Base-by-base conservation (phyloP, 2,797 vertebrate genomes). In the Helicolenus hilgendorfi region DNA sequence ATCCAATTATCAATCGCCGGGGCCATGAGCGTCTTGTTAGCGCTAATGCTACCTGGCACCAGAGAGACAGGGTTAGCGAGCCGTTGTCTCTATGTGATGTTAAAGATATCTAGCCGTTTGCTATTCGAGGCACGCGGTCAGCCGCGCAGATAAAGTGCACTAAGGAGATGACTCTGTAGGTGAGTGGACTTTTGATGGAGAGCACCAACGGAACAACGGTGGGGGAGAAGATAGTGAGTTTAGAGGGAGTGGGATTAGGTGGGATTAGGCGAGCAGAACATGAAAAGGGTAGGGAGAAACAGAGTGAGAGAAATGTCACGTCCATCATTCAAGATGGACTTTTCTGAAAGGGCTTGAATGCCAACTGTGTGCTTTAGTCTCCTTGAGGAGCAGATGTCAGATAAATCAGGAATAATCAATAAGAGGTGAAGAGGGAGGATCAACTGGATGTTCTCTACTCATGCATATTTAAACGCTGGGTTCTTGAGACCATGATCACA, bases 1-100 rank as follows among this genome's bases (percentile, higher is more conserved):
- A 64, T 91, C 92, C 92, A 95, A 91, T 95, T 92, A 95, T 95
- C 90, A 94, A 91, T 91, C 35, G 75, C 72, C 74, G 65, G 85
- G 72, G 81, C 90, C 81, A 93, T 89, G 83, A 92, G 89, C 81
- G 45, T 90, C 92, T 93, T 94, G 93, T 94, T 95, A 88, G 89
- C 35, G 8, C 62, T 93, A 94, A 94, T 93, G 79, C 86, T 84
- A 91, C 78, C 88, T 93, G 93, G 87, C 95, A 93, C 77, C n/a
- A 33, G 29, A 89, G 86, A 86, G 80, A 84, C 74, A 11, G 77
- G 84, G 88, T 89, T 86, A 89, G 86, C 22, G 33, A 77, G 87
- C 82, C 18, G 20, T 33, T n/a, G 72, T 63, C 69, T 74, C 77
- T 80, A 69, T 83, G 79, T 72, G 81, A 88, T 86, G 85, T 68